Evolutionary conservation across 1,140 invertebrate genomes (phyloP).

Genomic region (Ruditapes philippinarum): DNA sequence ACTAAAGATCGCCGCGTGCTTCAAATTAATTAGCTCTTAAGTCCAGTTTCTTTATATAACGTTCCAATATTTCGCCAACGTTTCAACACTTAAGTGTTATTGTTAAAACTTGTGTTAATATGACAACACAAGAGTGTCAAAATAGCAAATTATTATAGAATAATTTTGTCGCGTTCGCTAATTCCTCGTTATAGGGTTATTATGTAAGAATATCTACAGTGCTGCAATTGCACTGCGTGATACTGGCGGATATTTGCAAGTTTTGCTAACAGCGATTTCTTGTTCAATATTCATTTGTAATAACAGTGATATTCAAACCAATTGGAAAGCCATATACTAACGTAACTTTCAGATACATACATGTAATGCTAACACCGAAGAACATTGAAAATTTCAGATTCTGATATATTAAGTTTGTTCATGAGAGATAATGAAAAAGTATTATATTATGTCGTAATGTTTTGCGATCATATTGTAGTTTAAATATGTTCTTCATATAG

Average conservation of each 20-base stretch:
- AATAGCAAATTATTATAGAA: neutral
- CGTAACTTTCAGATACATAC: no score
- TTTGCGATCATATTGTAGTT: no score
- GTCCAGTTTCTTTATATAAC: neutral
- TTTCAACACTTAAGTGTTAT: neutral
- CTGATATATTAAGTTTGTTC: no score
- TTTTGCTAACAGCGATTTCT: no score
- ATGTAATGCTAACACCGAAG: no score
- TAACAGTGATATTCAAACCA: no score
- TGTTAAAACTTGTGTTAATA: neutral
- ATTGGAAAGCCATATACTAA: no score
- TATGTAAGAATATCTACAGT: neutral
- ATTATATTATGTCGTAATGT: no score
- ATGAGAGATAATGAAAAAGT: no score
- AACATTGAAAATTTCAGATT: no score
- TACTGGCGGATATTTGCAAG: neutral
- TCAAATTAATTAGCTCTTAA: neutral
- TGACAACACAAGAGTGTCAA: conserved; percentile 9
- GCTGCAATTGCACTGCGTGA: neutral
- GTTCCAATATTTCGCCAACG: neutral
- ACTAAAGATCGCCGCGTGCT: neutral
- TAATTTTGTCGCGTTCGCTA: neutral
- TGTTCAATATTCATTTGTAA: no score
- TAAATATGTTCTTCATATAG: no score
- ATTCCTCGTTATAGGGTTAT: neutral